Evolutionary conservation across 2,113 vertebrate genomes (phyloP).

Genomic region (Caranx ignobilis): DNA sequence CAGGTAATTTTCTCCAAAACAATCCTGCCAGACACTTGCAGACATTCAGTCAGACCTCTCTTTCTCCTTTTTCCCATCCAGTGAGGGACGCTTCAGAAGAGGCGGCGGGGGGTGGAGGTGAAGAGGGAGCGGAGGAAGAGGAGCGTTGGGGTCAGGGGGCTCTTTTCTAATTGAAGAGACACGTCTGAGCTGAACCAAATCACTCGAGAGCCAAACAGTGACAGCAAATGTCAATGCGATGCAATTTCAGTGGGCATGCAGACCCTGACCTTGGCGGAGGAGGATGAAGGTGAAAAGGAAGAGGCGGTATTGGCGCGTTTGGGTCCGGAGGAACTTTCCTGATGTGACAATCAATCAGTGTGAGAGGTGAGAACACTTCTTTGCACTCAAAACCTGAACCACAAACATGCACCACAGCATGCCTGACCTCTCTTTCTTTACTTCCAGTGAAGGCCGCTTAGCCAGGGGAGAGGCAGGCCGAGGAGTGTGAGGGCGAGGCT

Average conservation of each 20-base stretch:
- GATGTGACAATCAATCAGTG: constrained; percentile 47
- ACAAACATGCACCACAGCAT: constrained; percentile 17
- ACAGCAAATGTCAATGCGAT: neutral
- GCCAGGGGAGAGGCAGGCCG: constrained; percentile 24
- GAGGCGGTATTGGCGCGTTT: constrained; percentile 78
- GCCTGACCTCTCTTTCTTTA: constrained; percentile 79
- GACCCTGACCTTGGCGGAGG: constrained; percentile 73
- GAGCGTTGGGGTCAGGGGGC: constrained; percentile 79
- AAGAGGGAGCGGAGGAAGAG: constrained; percentile 79
- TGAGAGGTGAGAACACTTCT: constrained; percentile 1
- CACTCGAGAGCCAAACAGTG: constrained; percentile 25
- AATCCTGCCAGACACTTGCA: neutral
- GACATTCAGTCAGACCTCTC: constrained; percentile 71
- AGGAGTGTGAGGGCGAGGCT: constrained; percentile 41
- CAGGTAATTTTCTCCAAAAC: constrained; percentile 19
- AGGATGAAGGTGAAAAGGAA: constrained; percentile 80
- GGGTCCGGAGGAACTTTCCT: constrained; percentile 79
- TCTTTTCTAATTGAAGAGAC: constrained; percentile 80
- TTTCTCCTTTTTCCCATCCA: constrained; percentile 74
- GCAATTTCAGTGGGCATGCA: constrained; percentile 31
- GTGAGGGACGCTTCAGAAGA: constrained; percentile 56
- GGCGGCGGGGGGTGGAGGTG: constrained; percentile 80
- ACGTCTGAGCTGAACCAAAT: constrained; percentile 37
- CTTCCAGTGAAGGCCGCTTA: constrained; percentile 58
- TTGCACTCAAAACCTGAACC: neutral